phyloP scores from a whole-genome alignment of 2,797 vertebrate genomes.

The Natrix natrix region DNA sequence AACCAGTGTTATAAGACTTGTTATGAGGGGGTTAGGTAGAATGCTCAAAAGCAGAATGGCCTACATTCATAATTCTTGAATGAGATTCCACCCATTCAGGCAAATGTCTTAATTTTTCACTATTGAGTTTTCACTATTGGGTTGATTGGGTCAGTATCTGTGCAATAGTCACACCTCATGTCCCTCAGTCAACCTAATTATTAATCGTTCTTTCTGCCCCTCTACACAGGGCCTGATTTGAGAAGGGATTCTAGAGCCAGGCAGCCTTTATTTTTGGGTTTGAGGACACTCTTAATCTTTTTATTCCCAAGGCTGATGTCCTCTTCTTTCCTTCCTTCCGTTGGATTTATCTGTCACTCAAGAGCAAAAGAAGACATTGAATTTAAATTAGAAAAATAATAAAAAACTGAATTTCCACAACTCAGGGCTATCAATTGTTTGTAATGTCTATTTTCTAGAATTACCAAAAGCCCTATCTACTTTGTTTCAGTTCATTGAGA shows the following conservation, averaged over 20 bases:
- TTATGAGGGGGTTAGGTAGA: background rate
- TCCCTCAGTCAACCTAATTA: background rate
- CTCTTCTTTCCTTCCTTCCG: background rate
- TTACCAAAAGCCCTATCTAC: background rate
- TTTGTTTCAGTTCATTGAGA: background rate
- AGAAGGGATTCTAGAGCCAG: background rate
- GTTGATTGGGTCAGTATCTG: background rate
- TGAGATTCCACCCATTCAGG: background rate
- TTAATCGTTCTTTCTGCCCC: background rate
- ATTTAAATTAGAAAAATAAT: background rate
- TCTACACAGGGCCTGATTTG: background rate
- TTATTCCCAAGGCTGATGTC: background rate
- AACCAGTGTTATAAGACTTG: background rate
- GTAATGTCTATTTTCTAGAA: background rate
- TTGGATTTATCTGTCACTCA: background rate
- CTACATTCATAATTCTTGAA: background rate
- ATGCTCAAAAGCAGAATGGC: background rate
- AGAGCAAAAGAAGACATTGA: background rate
- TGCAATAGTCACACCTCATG: background rate
- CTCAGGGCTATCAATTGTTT: background rate
- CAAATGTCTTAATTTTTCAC: background rate
- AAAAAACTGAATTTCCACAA: background rate
- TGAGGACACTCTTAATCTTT: background rate
- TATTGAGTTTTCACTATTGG: background rate
- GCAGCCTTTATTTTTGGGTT: background rate